Conservation (phyloP, 2,113 vertebrate species). For the Xenopus laevis region DNA sequence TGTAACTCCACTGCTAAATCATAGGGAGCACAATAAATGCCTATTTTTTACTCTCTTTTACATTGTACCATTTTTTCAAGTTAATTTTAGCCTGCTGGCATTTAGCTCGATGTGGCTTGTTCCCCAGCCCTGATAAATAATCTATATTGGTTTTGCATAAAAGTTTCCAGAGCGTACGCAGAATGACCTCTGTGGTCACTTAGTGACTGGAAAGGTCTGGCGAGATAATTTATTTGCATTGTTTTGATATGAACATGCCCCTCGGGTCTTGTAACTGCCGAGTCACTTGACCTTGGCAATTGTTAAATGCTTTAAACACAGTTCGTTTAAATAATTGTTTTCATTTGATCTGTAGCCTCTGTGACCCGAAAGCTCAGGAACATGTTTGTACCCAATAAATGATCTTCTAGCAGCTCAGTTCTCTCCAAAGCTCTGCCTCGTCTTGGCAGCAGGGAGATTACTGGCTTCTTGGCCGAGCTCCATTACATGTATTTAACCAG, state of each 20-base stretch:
- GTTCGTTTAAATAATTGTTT: slow-evolving; percentile 82
- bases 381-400: slow-evolving; percentile 15
- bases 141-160: slow-evolving; percentile 59
- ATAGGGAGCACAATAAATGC: too few relatives aligned
- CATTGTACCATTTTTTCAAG: background rate
- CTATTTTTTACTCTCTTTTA: too few relatives aligned
- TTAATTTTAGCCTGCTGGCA: slow-evolving; percentile 2
- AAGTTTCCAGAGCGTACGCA: slow-evolving; percentile 57
- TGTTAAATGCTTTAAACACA: slow-evolving; percentile 78
- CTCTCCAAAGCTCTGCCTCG: slow-evolving; percentile 3
- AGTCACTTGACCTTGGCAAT: slow-evolving; percentile 76
- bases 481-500: too few relatives aligned
- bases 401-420: slow-evolving; percentile 35
- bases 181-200: slow-evolving; percentile 77
- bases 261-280: slow-evolving; percentile 74
- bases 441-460: too few relatives aligned
- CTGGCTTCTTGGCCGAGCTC: background rate
- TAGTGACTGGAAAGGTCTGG: slow-evolving; percentile 66
- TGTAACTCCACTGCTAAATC: too few relatives aligned
- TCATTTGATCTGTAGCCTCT: slow-evolving; percentile 61
- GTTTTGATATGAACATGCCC: slow-evolving; percentile 77
- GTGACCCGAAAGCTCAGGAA: slow-evolving; percentile 22
- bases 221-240: slow-evolving; percentile 78
- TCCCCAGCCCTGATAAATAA: slow-evolving; percentile 30
- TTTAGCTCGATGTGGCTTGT: slow-evolving; percentile 1